A percentile compares a stretch with the other conserved stretches of the same genome.
These are phyloP conservation scores for Apteryx owenii DNA, from an alignment of 2,113 vertebrate species.

Conservation along the genomic window DNA sequence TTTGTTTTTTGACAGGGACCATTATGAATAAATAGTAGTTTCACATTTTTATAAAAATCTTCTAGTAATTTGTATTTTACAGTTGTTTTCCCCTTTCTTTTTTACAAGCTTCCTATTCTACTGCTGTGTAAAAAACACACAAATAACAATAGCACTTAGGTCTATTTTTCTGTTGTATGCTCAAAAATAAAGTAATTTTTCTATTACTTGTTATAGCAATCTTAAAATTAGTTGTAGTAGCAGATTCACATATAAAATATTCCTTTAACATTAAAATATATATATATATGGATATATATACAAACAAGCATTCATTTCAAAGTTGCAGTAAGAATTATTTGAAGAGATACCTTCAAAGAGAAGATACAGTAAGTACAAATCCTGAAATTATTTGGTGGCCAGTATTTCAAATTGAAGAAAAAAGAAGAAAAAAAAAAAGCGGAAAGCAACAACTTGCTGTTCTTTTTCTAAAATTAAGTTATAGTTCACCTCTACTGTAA, in stretches of 20 bases:
- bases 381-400: background rate
- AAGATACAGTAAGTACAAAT: background rate
- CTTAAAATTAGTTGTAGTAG: background rate
- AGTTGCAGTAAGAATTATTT: background rate
- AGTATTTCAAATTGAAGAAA: background rate
- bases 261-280: background rate
- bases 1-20: background rate
- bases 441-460: background rate
- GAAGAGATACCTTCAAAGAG: background rate
- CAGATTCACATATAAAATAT: background rate
- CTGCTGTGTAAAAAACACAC: background rate
- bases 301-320: background rate
- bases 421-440: background rate
- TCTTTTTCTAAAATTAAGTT: background rate
- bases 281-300: background rate
- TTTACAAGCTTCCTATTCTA: background rate
- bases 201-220: background rate
- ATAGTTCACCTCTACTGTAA: background rate
- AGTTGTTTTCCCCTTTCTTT: background rate
- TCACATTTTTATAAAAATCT: background rate
- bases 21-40: background rate
- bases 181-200: background rate
- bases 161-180: background rate
- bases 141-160: background rate
- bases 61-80: background rate